phyloP scores from a whole-genome alignment of 2,113 vertebrate genomes.

The Ondatra zibethicus region DNA sequence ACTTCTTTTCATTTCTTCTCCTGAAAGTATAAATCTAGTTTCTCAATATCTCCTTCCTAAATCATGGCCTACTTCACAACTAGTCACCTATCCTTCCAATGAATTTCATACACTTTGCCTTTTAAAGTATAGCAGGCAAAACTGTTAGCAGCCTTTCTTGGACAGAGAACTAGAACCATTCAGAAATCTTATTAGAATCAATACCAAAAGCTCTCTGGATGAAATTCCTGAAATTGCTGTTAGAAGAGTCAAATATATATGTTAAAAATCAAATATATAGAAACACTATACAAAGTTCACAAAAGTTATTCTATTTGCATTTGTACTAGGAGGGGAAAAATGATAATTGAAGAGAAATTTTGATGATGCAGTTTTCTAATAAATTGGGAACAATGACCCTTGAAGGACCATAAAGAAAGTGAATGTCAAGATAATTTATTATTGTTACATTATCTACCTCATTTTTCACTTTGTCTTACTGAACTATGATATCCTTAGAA shows the following conservation, averaged over 20 bases:
- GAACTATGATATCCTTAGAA: conserved; percentile 84
- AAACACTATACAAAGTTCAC: conserved; percentile 59
- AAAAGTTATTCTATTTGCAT: conserved; percentile 85
- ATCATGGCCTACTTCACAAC: not conserved
- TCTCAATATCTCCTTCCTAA: not conserved
- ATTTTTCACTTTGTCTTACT: conserved; percentile 88
- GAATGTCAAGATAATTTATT: conserved; percentile 94
- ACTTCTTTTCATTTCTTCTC: not conserved
- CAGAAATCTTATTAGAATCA: not conserved
- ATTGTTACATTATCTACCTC: conserved; percentile 90
- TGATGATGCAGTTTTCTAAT: conserved; percentile 92
- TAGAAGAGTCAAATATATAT: not conserved
- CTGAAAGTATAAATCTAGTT: not conserved
- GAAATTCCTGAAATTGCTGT: conserved; percentile 1
- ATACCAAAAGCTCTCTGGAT: not conserved
- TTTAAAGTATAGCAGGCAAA: not conserved
- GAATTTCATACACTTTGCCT: not conserved
- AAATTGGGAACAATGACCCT: conserved; percentile 94
- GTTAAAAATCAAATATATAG: conserved; percentile 43
- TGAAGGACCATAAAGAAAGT: conserved; percentile 92
- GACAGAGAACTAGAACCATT: conserved; percentile 37
- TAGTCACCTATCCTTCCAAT: not conserved
- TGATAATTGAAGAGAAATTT: conserved; percentile 90
- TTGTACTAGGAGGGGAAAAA: conserved; percentile 83
- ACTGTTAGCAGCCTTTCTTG: not conserved